These are phyloP conservation scores for Whitmania pigra DNA, from an alignment of 1,140 invertebrate genomes.

Conservation along the genomic window DNA sequence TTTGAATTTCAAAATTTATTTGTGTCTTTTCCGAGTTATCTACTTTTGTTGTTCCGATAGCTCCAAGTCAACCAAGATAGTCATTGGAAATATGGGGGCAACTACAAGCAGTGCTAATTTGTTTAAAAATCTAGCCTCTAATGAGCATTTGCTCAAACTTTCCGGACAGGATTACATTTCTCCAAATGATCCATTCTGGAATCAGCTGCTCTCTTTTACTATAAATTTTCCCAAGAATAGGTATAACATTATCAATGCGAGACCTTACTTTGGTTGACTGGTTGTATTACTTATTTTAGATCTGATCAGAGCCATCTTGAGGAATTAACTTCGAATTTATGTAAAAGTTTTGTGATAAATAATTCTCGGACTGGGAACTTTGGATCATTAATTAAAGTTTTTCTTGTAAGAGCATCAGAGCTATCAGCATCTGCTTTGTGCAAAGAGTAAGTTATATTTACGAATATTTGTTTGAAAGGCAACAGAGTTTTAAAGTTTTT, in stretches of 20 bases:
- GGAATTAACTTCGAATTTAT: conserved; percentile 51
- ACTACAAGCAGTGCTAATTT: too few species aligned
- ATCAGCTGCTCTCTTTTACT: conserved; percentile 76
- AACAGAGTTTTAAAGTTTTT: background rate
- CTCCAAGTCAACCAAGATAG: too few species aligned
- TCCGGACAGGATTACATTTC: conserved; percentile 63
- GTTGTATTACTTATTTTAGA: conserved; percentile 42
- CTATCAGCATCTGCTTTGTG: conserved; percentile 66
- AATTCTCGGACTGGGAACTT: conserved; percentile 76
- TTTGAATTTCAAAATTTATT: too few species aligned
- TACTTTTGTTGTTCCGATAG: too few species aligned
- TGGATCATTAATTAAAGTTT: conserved; percentile 67
- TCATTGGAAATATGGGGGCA: too few species aligned
- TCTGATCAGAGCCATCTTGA: conserved; percentile 67
- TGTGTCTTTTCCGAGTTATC: too few species aligned
- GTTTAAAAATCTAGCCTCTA: conserved; percentile 36
- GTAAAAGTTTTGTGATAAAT: conserved; percentile 48
- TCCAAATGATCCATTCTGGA: conserved; percentile 86
- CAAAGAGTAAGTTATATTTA: conserved; percentile 58
- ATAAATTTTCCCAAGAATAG: conserved; percentile 46
- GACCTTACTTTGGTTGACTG: background rate
- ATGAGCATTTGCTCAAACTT: conserved; percentile 65
- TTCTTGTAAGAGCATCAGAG: conserved; percentile 62
- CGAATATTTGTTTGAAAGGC: background rate
- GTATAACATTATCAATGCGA: conserved; percentile 4